These are phyloP conservation scores for Cheirogaleus major DNA, from an alignment of 2,797 vertebrate genomes.

Conservation along the genomic window DNA sequence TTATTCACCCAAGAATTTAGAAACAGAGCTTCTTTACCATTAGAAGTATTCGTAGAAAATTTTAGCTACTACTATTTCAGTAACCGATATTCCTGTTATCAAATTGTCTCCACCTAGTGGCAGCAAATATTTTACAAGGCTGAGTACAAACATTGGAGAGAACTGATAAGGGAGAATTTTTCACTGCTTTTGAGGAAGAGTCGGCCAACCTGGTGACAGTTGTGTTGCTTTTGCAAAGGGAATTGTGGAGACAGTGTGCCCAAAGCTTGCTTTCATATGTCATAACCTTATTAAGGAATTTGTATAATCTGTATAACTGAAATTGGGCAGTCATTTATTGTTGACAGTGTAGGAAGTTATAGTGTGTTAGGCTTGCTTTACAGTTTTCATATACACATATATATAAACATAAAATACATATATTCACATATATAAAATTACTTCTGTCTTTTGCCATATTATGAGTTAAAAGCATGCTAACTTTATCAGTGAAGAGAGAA, in stretches of 20 bases:
- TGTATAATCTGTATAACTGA: not conserved
- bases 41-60: constrained; percentile 37
- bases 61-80: not conserved
- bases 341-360: not conserved
- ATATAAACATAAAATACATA: not conserved
- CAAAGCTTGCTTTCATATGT: not conserved
- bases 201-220: not conserved
- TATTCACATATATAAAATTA: not conserved
- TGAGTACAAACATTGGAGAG: not conserved
- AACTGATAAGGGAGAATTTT: not conserved
- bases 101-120: constrained; percentile 70
- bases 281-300: not conserved
- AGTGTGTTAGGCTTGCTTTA: not conserved
- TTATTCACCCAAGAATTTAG: not conserved
- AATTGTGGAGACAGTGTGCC: not conserved
- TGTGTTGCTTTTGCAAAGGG: not conserved
- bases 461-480: not conserved
- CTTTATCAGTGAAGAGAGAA: not conserved
- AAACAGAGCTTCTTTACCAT: not conserved
- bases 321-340: not conserved
- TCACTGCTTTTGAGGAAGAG: not conserved
- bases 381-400: not conserved
- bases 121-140: constrained; percentile 34
- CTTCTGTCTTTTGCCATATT: not conserved
- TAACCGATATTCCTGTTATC: not conserved